Evolutionary conservation across 1,140 invertebrate species (phyloP), one percentile per base, ranked within the genome.

Genomic region (Ylistrum balloti): DNA sequence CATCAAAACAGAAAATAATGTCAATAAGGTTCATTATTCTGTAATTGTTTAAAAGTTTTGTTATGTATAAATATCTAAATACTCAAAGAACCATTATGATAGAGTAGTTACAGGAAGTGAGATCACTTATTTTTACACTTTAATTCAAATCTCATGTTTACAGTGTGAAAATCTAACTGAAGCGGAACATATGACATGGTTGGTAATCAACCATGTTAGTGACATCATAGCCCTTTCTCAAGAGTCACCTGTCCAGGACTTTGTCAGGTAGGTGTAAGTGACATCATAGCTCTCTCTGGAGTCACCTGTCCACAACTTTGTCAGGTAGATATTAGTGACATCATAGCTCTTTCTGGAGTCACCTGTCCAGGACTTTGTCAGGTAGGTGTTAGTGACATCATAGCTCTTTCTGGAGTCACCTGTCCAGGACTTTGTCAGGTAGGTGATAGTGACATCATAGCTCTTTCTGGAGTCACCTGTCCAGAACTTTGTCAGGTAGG

Each of bases 171-270:
- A 97, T 94, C 96, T 98, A 17, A 97, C 97, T 89, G 97, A 98
- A 95, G 97, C 97, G 2, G 97, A 98, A 33, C 97, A 98, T 90
- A 96, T 98, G 45, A 97, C 97, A 0, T 98, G 98, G 98, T 95
- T 98, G n/a, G 95, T 98, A 33, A 97, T 97, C 0, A 97, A 98
- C 94, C 97, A 98, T 93, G 97, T 98, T 0, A 96, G 97, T 92
- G 97, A 97, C 33, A 96, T 98, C 0, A 97, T 98, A 20, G 95
- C 96, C 41, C 95, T 97, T 9, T 97, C 97, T 0, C 95, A 96
- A 85, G 97, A 97, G 91, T 96, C 97, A n/a, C 97, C 97, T 0
- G 97, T 97, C 0, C 96, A 96, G 38, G 97, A 98, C 94, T 97
- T 98, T 91, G 96, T 97, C 56, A 95, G 96, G 96, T 96, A 87